Evolutionary conservation across 1,140 invertebrate genomes (phyloP).

Genomic region (Drosophila ercepeae): DNA sequence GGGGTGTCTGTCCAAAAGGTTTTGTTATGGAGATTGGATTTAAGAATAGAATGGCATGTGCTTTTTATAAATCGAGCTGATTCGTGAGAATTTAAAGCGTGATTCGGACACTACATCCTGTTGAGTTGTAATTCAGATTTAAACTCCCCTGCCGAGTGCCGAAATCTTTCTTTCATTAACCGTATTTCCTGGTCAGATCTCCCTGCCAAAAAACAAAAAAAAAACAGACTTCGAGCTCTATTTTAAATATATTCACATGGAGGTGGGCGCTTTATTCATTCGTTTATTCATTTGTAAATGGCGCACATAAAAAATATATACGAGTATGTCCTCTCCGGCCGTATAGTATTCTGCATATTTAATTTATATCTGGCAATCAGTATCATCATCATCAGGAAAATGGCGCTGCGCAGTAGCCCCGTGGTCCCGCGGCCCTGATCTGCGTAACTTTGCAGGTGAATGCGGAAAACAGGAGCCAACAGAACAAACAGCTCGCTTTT

Average conservation of each 20-base stretch:
- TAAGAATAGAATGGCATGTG: constrained; percentile 46
- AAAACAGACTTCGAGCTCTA: not conserved
- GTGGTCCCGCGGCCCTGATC: constrained; percentile 6
- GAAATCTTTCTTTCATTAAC: constrained; percentile 41
- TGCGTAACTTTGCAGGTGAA: constrained; percentile 1
- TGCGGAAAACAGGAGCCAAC: constrained; percentile 42
- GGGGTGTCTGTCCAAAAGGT: constrained; percentile 21
- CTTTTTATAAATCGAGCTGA: constrained; percentile 6
- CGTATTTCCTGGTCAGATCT: constrained; percentile 24
- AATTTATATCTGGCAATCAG: constrained; percentile 79
- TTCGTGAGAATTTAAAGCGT: not conserved
- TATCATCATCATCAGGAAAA: constrained; percentile 56
- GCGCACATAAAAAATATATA: constrained; percentile 65
- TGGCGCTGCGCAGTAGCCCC: constrained; percentile 47
- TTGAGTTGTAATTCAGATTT: constrained; percentile 22
- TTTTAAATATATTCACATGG: constrained; percentile 33
- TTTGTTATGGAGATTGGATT: constrained; percentile 16
- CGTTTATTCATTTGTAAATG: constrained; percentile 80
- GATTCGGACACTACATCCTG: constrained; percentile 28
- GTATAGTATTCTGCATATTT: constrained; percentile 66
- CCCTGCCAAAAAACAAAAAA: constrained; percentile 14
- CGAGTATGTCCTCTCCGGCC: constrained; percentile 13
- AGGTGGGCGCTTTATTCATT: constrained; percentile 39
- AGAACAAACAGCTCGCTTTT: constrained; percentile 59
- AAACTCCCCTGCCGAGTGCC: constrained; percentile 10